phyloP scores from a whole-genome alignment of 2,113 vertebrate genomes.

The Benitochromis conjunctus region DNA sequence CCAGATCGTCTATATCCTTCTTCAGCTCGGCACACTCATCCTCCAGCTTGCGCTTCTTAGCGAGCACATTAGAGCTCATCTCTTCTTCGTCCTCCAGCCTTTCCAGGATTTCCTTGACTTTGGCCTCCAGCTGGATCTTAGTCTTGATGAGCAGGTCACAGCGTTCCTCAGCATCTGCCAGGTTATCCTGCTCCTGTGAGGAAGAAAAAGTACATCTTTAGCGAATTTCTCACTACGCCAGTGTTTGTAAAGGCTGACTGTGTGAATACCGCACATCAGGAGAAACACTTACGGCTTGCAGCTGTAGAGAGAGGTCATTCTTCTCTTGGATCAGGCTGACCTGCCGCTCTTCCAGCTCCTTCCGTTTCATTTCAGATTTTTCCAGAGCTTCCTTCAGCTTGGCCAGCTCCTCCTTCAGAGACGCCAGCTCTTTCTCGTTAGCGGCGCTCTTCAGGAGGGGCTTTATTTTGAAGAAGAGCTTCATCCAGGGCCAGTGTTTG shows the following conservation, averaged over 20 bases:
- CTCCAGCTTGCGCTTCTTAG: conserved; percentile 88
- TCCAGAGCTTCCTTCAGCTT: conserved; percentile 86
- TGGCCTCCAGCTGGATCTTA: conserved; percentile 91
- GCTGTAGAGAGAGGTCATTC: conserved; percentile 87
- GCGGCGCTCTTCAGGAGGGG: conserved; percentile 87
- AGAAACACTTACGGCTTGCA: conserved; percentile 84
- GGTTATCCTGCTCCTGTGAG: conserved; percentile 89
- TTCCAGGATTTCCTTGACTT: conserved; percentile 85
- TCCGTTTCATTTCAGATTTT: conserved; percentile 84
- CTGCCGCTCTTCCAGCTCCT: conserved; percentile 90
- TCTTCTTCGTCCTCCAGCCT: conserved; percentile 92
- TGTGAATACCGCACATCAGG: background rate
- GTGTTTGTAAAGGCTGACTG: background rate
- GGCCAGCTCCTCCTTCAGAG: conserved; percentile 84
- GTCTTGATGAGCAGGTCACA: conserved; percentile 92
- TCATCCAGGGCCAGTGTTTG: conserved; percentile 98
- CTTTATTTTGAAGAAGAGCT: conserved; percentile 96
- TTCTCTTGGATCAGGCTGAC: conserved; percentile 91
- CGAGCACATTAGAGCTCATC: conserved; percentile 79
- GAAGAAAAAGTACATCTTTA: background rate
- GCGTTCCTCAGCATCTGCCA: conserved; percentile 89
- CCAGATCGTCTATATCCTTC: conserved; percentile 92
- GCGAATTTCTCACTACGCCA: background rate
- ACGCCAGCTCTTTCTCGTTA: conserved; percentile 86
- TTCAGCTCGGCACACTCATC: conserved; percentile 90